Evolutionary conservation across 1,140 invertebrate species (phyloP), one percentile per base, ranked within the genome.

Genomic region (Zelostemma sp.): DNA sequence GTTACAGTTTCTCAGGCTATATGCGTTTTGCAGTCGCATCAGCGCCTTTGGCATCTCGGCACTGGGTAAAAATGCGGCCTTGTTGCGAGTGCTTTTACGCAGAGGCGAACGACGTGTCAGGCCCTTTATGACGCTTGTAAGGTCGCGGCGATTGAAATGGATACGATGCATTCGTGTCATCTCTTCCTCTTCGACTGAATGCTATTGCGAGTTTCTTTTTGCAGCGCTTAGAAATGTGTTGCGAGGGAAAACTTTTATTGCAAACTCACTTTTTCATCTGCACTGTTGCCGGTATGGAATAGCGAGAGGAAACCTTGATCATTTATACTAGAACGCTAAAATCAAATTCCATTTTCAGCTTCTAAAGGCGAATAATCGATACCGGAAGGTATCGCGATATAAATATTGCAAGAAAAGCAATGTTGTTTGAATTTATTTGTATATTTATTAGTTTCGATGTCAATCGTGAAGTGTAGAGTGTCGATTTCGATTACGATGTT

Each of bases 131-230:
- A 11, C 9, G 12, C 21, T n/a, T 43, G 38, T 17, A 55, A 55
- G 12, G 15, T 55, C 25, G 53, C 12, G 25, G 18, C 53, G 53
- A 56, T 56, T 56, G 40, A 33, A 47, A 56, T 56, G 53, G 15
- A 46, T 56, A 47, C 1, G 25, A 47, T 47, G 25, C 43, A 46
- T 56, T 56, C 21, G 15, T 40, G 19, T 33, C 53, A 18, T 38
- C 1, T 19, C 8, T 35, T 1, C 14, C 31, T 21, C 4, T 53
- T 46, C 18, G 6, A 12, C 21, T 35, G 43, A 46, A 46, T 31
- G 28, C 12, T 2, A 35, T 11, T 35, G 1, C n/a, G 2, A 35
- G 33, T 35, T 35, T 9, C 33, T 35, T 35, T 35, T 35, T 35
- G 1, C 33, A 18, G 9, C 11, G 31, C 17, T 28, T 28, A 28